Evolutionary conservation across 2,888 invertebrate species (phyloP), one percentile per base, ranked within the genome.

Genomic region (Cerceris ruficornis): DNA sequence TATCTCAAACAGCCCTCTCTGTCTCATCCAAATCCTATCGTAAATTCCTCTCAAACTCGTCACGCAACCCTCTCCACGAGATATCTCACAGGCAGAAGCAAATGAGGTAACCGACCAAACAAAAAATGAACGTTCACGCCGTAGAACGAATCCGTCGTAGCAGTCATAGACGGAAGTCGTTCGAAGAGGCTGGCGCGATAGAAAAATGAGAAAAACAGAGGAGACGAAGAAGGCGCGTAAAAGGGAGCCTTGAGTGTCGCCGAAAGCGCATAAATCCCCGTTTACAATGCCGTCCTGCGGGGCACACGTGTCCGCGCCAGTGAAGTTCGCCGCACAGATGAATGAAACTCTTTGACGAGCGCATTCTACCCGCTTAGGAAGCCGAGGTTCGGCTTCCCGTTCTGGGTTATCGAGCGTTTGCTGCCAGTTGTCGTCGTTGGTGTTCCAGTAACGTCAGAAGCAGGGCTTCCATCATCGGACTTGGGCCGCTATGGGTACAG

Each of bases 251-350:
- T 67, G 77, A 81, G 80, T 83, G 86, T 87, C 84, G 87, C 85
- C 88, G 86, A 89, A 89, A 88, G 86, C 82, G 83, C 89, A 90
- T 90, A 90, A 90, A 90, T 89, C 87, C 88, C 80, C 79, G 86
- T 86, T 88, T 87, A 88, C 87, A 88, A 86, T 85, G 82, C 69
- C 69, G 78, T 80, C 43, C 83, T 70, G 83, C 69, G 75, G 70
- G 78, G 83, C 88, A 88, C 90, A 88, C 88, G 88, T 90, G 88
- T 89, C 86, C 80, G 81, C 70, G 69, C 84, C 89, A 89, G 85
- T 89, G 89, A 90, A 89, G 88, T 89, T 89, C 74, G 88, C 90
- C 90, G 89, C 89, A 77, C 80, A 70, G 82, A 86, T 85, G 85
- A 85, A 86, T 86, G 85, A 85, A 86, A 86, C 82, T 86, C 86